Conservation (phyloP, 2,888 invertebrate genomes). For the Cistogaster globosa region DNA sequence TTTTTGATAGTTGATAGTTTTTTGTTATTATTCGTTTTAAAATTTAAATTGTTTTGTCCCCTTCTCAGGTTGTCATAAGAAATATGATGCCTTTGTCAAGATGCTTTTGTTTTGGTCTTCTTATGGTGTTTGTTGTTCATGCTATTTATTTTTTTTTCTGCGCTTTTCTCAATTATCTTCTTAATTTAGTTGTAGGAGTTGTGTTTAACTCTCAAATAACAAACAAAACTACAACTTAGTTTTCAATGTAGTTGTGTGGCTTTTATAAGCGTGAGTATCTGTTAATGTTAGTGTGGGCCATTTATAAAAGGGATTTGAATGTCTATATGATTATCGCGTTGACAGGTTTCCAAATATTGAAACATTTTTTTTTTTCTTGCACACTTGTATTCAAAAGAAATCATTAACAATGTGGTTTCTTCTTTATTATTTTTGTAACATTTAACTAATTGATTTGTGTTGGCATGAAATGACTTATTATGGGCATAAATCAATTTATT, state of each 20-base stretch:
- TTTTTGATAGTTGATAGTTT: constrained; percentile 21
- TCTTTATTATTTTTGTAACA: constrained; percentile 9
- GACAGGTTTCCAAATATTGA: constrained; percentile 64
- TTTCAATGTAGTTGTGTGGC: constrained; percentile 13
- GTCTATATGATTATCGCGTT: constrained; percentile 58
- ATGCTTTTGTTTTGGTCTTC: constrained; percentile 58
- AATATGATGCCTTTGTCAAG: constrained; percentile 68
- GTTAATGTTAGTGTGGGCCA: constrained; percentile 54
- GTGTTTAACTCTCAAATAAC: constrained; percentile 36
- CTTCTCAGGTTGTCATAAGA: constrained; percentile 62
- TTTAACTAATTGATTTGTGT: constrained; percentile 45
- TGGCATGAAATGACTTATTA: constrained; percentile 8
- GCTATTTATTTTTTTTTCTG: not conserved
- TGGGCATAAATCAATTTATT: constrained; percentile 25
- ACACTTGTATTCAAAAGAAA: constrained; percentile 33
- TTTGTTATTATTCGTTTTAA: constrained; percentile 23
- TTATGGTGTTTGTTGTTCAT: constrained; percentile 2
- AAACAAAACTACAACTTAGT: constrained; percentile 35
- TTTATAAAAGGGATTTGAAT: constrained; percentile 66
- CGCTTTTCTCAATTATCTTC: constrained; percentile 15
- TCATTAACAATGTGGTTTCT: constrained; percentile 39
- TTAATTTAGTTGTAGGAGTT: constrained; percentile 68
- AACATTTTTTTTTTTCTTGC: constrained; percentile 18
- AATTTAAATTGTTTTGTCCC: constrained; percentile 41
- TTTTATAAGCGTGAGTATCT: not conserved